phyloP scores from a whole-genome alignment of 2,888 invertebrate genomes.

The Thecophora atra region DNA sequence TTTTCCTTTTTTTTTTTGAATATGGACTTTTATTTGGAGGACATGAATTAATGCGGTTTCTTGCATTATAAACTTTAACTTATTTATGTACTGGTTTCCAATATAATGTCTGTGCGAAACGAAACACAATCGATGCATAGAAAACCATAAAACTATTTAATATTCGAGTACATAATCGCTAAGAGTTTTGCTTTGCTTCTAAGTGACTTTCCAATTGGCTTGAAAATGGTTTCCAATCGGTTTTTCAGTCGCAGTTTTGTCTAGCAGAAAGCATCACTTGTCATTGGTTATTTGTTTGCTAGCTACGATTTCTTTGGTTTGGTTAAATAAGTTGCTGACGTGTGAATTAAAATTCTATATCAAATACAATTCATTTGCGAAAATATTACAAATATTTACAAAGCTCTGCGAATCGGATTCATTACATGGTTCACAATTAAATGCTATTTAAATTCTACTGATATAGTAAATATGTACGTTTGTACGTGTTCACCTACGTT shows the following conservation, averaged over 20 bases:
- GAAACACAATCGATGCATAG: not conserved
- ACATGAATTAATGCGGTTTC: conserved; percentile 26
- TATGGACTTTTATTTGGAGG: conserved; percentile 29
- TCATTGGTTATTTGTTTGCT: not conserved
- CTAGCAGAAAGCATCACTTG: too few species aligned
- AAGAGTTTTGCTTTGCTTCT: not conserved
- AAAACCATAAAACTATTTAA: not conserved
- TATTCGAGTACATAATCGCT: conserved; percentile 1
- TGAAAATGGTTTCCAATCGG: not conserved
- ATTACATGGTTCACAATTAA: not conserved
- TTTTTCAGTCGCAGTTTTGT: not conserved
- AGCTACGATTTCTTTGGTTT: conserved; percentile 19
- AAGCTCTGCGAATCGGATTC: conserved; percentile 26
- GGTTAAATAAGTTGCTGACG: conserved; percentile 13
- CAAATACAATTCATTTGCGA: not conserved
- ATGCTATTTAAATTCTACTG: not conserved
- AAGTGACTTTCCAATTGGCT: not conserved
- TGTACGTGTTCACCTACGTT: conserved; percentile 7
- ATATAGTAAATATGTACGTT: not conserved
- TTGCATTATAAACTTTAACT: conserved; percentile 24
- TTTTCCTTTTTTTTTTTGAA: conserved; percentile 5
- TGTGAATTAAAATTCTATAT: conserved; percentile 7
- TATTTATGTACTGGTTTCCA: not conserved
- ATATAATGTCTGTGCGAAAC: conserved; percentile 18
- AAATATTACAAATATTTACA: conserved; percentile 21